phyloP scores from a whole-genome alignment of 2,888 invertebrate genomes.

The Escarpia spicata region DNA sequence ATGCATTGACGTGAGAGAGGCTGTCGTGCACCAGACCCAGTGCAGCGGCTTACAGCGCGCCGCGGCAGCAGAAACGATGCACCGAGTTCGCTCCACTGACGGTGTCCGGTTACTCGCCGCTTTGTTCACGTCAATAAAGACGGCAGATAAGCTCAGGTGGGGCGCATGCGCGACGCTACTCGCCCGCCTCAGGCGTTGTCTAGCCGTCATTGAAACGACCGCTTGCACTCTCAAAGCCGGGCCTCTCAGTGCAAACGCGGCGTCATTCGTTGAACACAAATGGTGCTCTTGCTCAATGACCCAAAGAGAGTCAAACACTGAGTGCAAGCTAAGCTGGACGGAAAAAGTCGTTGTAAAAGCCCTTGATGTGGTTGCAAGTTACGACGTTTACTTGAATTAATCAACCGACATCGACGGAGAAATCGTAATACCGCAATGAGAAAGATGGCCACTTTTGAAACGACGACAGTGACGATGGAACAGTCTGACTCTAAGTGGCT shows the following conservation, averaged over 20 bases:
- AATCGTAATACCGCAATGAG: neutral
- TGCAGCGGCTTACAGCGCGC: neutral
- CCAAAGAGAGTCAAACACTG: neutral
- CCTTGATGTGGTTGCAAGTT: neutral
- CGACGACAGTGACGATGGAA: neutral
- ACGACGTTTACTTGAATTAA: neutral
- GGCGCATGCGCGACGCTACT: slow-evolving; percentile 10
- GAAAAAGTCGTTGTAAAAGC: neutral
- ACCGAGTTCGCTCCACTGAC: neutral
- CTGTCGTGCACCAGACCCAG: neutral
- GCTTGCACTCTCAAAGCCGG: neutral
- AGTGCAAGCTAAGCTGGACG: neutral
- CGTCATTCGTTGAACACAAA: neutral
- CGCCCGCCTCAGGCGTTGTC: neutral
- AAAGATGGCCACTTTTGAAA: neutral
- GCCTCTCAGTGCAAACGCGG: neutral
- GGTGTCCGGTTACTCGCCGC: neutral
- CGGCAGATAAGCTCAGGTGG: neutral
- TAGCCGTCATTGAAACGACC: neutral
- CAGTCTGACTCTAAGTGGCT: neutral
- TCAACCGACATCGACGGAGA: neutral
- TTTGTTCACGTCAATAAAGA: slow-evolving; percentile 1
- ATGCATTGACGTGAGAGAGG: neutral
- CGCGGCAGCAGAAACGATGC: neutral
- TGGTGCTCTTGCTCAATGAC: neutral